A percentile compares a stretch with the other conserved stretches of the same genome.
Evolutionary conservation across 2,797 vertebrate genomes (phyloP).

Genomic region (Poecilia gillii): DNA sequence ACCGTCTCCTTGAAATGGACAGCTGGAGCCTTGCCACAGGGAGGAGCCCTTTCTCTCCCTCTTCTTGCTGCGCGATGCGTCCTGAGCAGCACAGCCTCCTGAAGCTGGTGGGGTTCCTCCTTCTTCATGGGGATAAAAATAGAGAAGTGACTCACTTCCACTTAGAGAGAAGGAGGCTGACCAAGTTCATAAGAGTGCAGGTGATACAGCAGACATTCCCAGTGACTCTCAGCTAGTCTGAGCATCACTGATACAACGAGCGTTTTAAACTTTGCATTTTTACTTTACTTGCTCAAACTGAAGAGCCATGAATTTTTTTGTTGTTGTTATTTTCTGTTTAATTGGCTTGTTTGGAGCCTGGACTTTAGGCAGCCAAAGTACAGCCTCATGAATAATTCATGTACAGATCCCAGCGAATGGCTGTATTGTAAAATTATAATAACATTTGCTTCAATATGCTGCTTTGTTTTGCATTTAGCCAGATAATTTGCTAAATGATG

Average conservation of each 20-base stretch:
- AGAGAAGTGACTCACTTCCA: conserved; percentile 56
- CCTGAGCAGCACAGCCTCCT: conserved; percentile 42
- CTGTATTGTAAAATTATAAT: neutral
- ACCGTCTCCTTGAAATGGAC: conserved; percentile 59
- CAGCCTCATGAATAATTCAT: neutral
- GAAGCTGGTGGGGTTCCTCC: conserved; percentile 45
- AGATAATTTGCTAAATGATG: conserved; percentile 16
- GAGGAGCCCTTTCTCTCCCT: conserved; percentile 79
- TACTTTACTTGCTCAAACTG: neutral
- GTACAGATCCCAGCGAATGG: neutral
- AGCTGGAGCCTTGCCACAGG: conserved; percentile 69
- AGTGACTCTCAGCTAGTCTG: conserved; percentile 16
- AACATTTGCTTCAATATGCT: neutral
- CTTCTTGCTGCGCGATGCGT: conserved; percentile 33
- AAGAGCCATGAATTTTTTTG: neutral
- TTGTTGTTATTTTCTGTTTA: neutral
- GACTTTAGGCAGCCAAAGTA: neutral
- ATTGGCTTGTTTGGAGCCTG: neutral
- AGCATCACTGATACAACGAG: neutral
- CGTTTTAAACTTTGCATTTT: neutral
- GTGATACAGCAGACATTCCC: conserved; percentile 12
- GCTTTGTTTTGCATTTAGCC: conserved; percentile 8
- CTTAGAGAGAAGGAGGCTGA: conserved; percentile 23
- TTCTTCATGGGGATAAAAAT: conserved; percentile 50
- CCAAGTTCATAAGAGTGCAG: conserved; percentile 27